Conservation (phyloP, 2,113 vertebrate species). For the Formicarius rufipectus region DNA sequence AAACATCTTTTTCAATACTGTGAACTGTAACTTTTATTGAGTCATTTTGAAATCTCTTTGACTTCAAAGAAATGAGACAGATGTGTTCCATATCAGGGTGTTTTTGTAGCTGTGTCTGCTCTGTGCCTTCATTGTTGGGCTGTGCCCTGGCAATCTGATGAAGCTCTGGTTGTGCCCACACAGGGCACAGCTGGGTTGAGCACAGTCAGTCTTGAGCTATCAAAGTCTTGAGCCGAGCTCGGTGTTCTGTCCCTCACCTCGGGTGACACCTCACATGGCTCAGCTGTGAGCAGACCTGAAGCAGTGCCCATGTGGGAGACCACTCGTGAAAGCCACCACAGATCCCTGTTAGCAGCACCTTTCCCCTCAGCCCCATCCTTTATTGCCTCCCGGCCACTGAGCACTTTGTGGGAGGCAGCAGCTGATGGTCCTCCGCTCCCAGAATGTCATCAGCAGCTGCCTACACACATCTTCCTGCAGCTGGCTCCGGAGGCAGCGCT, state of each 20-base stretch:
- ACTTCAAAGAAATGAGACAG: not conserved
- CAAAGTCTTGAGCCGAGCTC: not conserved
- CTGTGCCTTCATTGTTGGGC: not conserved
- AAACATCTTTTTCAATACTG: not conserved
- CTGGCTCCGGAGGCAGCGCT: not conserved
- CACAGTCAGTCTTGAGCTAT: accelerated
- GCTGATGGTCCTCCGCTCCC: not conserved
- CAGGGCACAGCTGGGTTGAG: not conserved
- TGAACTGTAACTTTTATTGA: not conserved
- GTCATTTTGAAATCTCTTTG: not conserved
- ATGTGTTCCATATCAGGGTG: not conserved
- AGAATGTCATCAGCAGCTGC: not conserved
- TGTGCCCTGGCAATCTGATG: not conserved
- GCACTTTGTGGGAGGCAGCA: not conserved
- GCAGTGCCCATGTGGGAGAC: accelerated
- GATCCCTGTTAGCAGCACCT: not conserved
- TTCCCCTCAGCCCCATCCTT: not conserved
- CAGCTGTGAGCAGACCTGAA: not conserved
- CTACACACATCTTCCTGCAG: not conserved
- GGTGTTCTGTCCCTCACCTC: not conserved
- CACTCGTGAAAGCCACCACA: accelerated
- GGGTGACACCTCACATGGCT: not conserved
- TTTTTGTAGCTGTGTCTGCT: not conserved
- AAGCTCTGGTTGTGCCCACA: not conserved
- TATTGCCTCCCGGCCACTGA: accelerated